Conservation (phyloP, 2,113 vertebrate genomes). For the Polyodon spathula region DNA sequence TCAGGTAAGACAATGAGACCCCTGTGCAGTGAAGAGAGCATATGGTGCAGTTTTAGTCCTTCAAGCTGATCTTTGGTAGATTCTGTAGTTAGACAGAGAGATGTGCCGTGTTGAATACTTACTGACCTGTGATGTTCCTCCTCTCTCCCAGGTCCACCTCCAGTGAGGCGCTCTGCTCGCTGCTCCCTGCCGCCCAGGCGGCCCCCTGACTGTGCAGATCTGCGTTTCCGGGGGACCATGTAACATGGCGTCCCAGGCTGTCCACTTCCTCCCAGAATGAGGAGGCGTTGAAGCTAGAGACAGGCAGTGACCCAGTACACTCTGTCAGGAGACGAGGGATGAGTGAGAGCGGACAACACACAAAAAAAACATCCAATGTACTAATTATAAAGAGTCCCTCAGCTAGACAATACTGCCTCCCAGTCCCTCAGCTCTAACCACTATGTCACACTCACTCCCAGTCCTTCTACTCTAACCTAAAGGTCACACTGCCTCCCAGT, state of each 20-base stretch:
- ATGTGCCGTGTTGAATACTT: background rate
- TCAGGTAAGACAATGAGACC: too few relatives aligned
- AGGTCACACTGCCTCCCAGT: too few relatives aligned
- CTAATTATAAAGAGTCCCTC: slow-evolving; percentile 11
- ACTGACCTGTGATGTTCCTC: slow-evolving; percentile 62
- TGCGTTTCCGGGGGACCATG: slow-evolving; percentile 37
- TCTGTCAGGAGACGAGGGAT: slow-evolving; percentile 38
- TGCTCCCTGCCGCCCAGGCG: slow-evolving; percentile 38
- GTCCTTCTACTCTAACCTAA: too few relatives aligned
- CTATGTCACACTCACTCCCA: too few relatives aligned
- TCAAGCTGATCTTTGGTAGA: too few relatives aligned
- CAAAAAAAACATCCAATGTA: background rate
- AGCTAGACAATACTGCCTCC: too few relatives aligned
- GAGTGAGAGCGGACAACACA: background rate
- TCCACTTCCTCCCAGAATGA: slow-evolving; percentile 53
- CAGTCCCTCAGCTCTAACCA: too few relatives aligned
- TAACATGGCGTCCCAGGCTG: slow-evolving; percentile 23
- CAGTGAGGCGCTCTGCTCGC: slow-evolving; percentile 49
- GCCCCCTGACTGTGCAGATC: slow-evolving; percentile 17
- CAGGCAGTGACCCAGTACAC: slow-evolving; percentile 46
- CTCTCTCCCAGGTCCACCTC: slow-evolving; percentile 63
- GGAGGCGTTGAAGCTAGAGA: slow-evolving; percentile 52
- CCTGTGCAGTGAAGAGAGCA: too few relatives aligned
- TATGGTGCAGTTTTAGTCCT: too few relatives aligned
- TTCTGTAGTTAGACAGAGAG: background rate